Percentiles rank a stretch among this genome's conserved stretches.
phyloP scores from a whole-genome alignment of 2,113 vertebrate genomes.

The Lepus timidus region DNA sequence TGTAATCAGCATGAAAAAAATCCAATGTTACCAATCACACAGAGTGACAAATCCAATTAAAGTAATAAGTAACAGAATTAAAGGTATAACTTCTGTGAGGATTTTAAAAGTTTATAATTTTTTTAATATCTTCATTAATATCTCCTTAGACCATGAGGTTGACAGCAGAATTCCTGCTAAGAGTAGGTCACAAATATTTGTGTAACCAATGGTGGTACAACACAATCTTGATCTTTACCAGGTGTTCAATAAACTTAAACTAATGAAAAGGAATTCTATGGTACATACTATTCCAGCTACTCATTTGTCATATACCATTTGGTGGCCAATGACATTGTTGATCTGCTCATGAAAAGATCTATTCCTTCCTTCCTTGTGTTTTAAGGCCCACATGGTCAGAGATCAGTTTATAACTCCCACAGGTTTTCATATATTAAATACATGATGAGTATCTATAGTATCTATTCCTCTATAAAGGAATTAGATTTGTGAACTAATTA shows the following conservation, averaged over 20 bases:
- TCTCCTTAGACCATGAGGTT: neutral
- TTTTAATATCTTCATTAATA: neutral
- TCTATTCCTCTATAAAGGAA: neutral
- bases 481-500: neutral
- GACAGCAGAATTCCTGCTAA: slow-evolving; percentile 1
- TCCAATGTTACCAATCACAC: neutral
- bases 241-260: neutral
- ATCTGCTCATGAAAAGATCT: neutral
- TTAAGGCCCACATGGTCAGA: neutral
- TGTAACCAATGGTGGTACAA: neutral
- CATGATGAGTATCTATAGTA: neutral
- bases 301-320: neutral
- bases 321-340: neutral
- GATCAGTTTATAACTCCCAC: neutral
- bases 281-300: too few species aligned
- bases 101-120: neutral
- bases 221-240: neutral
- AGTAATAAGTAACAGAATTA: neutral
- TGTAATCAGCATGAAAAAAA: neutral
- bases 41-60: neutral
- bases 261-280: neutral
- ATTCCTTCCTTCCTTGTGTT: neutral
- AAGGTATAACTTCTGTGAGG: neutral
- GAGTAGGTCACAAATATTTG: slow-evolving; percentile 16
- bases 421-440: neutral